These are phyloP conservation scores for Meteorus colon DNA, from an alignment of 2,888 invertebrate genomes.

Conservation along the genomic window DNA sequence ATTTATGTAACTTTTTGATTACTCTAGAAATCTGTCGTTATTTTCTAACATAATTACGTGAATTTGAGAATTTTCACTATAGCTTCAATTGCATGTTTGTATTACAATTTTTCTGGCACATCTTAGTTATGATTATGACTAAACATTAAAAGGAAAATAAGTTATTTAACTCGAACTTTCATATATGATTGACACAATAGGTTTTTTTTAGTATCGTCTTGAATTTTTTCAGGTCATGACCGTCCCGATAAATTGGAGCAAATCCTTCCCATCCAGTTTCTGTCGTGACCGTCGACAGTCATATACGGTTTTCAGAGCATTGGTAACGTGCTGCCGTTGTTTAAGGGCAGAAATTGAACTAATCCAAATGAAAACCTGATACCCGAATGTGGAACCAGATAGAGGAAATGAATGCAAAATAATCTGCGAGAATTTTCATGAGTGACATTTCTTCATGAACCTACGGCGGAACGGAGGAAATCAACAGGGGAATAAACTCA, in stretches of 20 bases:
- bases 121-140: background rate
- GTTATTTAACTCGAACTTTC: background rate
- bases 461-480: background rate
- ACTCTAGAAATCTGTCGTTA: no score
- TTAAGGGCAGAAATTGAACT: background rate
- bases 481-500: no score
- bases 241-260: background rate
- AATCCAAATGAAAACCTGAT: background rate
- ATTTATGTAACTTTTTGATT: no score
- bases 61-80: slow-evolving; percentile 27
- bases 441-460: background rate
- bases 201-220: background rate
- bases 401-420: background rate
- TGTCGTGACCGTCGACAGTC: background rate
- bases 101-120: background rate
- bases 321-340: background rate
- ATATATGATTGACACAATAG: background rate
- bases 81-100: slow-evolving; percentile 27
- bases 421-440: background rate
- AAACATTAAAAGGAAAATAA: background rate
- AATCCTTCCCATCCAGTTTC: background rate
- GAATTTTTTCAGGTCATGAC: background rate
- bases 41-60: slow-evolving; percentile 37
- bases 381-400: background rate
- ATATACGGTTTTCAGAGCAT: background rate